A percentile compares a stretch with the other conserved stretches of the same genome.
phyloP scores from a whole-genome alignment of 2,113 vertebrate species.

The Piliocolobus tephrosceles region DNA sequence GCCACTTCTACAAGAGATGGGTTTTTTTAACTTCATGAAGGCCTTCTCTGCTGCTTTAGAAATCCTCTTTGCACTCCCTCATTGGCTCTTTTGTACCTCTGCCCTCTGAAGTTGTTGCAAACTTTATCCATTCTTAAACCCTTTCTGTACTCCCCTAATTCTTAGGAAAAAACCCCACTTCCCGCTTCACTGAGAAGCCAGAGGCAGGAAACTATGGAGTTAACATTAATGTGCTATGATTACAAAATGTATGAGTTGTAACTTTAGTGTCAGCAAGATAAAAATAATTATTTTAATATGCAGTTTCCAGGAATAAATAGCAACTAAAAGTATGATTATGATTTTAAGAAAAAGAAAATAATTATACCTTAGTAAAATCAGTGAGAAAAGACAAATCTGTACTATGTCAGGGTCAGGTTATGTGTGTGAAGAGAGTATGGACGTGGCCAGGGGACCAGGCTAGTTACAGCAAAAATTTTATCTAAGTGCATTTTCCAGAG shows the following conservation, averaged over 20 bases:
- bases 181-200: not conserved
- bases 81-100: not conserved
- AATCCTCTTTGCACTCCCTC: not conserved
- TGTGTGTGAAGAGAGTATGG: not conserved
- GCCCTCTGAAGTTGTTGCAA: not conserved
- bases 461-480: not conserved
- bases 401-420: not conserved
- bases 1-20: not conserved
- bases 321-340: constrained; percentile 44
- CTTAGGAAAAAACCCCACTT: not conserved
- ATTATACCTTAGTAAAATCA: constrained; percentile 2
- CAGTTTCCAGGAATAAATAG: constrained; percentile 57
- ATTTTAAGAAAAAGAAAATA: constrained; percentile 61
- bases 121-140: not conserved
- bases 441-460: not conserved
- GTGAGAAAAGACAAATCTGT: not conserved
- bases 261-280: not conserved
- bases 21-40: not conserved
- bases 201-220: not conserved
- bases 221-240: not conserved
- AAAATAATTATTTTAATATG: constrained; percentile 69
- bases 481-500: not conserved
- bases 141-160: not conserved
- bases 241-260: constrained; percentile 44
- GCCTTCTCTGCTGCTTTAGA: no score